Base-by-base conservation (phyloP, 2,797 vertebrate species). In the Rhynchonycteris naso region DNA sequence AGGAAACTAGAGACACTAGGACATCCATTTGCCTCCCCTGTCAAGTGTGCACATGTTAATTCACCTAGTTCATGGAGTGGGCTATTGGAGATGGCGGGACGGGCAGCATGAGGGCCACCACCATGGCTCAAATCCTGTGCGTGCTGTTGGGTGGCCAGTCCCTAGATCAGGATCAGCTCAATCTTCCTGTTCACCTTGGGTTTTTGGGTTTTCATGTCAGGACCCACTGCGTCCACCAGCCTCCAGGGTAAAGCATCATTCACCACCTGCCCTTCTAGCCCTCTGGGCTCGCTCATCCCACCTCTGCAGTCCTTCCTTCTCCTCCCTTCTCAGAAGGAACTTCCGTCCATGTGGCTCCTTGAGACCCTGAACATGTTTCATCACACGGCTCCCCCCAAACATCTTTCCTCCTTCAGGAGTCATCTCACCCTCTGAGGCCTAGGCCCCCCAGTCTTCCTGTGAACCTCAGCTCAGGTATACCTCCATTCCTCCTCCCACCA, bases 1-100 rank as follows among this genome's bases (percentile, higher is more conserved):
- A 80, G 52, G 47, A 95, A 93, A 90, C 58, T 91, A 82, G 89
- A 91, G 84, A 87, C 68, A 95, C 47, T 18, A 35, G 93, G 47
- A 84, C 83, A 89, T 69, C 76, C 91, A 76, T 86, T 91, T 52
- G 89, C 80, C 72, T 95, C 68, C 8, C 15, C 71, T 19, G 79
- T 74, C 83, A 28, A 4, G 61, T 68, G 86, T 79, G 63, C 79
- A 80, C 50, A 76, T 61, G 61, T 80, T 66, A 83, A 94, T 90
- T 92, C 71, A 47, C 81, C 75, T 86, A 38, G 69, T 79, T 90
- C 88, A 83, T 58, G 0, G 2, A 9, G 24, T 0, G 47, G 90
- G 93, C 59, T 59, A 11, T 19, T 38, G 85, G 83, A 68, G 47
- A 21, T 30, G 59, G 54, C 24, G 14, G 83, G 66, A 63, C 21